phyloP scores from a whole-genome alignment of 1,140 invertebrate genomes.

The Drosophila nigromelanica region DNA sequence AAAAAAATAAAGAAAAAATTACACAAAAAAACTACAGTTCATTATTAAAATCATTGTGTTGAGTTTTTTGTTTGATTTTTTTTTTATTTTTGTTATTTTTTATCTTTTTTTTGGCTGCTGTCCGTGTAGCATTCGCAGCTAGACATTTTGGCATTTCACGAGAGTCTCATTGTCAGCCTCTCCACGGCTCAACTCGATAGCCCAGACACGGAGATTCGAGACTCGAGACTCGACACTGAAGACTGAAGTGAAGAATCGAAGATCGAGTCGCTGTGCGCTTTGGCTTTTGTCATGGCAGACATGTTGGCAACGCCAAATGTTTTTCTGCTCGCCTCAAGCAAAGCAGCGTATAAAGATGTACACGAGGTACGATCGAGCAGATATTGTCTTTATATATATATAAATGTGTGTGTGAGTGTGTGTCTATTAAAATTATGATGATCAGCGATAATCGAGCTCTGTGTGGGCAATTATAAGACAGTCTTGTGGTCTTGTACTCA shows the following conservation, averaged over 20 bases:
- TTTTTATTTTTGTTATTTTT: constrained; percentile 12
- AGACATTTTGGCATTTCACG: constrained; percentile 81
- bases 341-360: constrained; percentile 61
- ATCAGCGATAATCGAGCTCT: constrained; percentile 33
- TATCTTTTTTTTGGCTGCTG: constrained; percentile 33
- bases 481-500: background rate
- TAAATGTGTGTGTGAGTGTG: constrained; percentile 1
- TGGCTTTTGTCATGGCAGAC: constrained; percentile 79
- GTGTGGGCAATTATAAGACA: constrained; percentile 37
- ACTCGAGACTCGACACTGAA: constrained; percentile 13
- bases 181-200: constrained; percentile 29
- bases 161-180: constrained; percentile 63
- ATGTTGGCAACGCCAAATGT: constrained; percentile 79
- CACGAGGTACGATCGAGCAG: constrained; percentile 52
- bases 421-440: constrained; percentile 37
- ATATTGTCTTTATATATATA: constrained; percentile 11
- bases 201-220: constrained; percentile 33
- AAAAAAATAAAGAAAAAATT: constrained; percentile 46
- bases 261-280: constrained; percentile 6
- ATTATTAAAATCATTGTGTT: constrained; percentile 80
- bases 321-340: constrained; percentile 65
- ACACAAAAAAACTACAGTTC: constrained; percentile 55
- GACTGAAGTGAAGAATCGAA: constrained; percentile 19
- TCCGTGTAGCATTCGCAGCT: constrained; percentile 71
- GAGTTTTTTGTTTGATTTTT: constrained; percentile 44